Evolutionary conservation across 2,113 vertebrate genomes (phyloP).

Genomic region (Leptobrachium ailaonicum): DNA sequence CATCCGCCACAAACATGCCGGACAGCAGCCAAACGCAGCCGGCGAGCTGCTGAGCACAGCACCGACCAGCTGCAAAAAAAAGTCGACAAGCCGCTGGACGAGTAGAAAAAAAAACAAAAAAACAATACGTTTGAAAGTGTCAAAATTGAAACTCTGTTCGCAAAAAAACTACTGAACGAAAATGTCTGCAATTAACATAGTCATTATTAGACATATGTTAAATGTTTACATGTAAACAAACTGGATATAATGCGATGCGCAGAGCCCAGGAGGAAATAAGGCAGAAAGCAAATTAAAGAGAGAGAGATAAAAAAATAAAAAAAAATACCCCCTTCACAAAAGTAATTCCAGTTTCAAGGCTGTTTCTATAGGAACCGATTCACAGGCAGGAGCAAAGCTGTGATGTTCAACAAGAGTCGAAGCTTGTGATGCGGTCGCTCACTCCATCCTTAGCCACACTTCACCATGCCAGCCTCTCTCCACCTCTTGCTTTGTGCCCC

Average conservation of each 20-base stretch:
- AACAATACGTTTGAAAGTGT: no score
- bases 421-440: conserved; percentile 22
- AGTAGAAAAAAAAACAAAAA: no score
- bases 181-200: no score
- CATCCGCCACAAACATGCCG: no score
- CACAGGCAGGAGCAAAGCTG: conserved; percentile 26
- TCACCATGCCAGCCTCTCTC: conserved; percentile 3
- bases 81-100: no score
- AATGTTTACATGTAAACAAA: conserved; percentile 9
- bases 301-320: conserved; percentile 21
- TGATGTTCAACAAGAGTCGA: conserved; percentile 32
- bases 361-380: conserved; percentile 50
- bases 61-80: no score
- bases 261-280: conserved; percentile 32
- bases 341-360: conserved; percentile 44
- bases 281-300: conserved; percentile 36
- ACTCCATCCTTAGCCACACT: not conserved
- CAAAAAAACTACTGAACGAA: no score
- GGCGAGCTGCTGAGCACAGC: no score
- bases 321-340: conserved; percentile 33
- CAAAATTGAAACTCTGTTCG: no score
- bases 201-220: not conserved
- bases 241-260: conserved; percentile 10
- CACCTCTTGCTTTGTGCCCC: conserved; percentile 1
- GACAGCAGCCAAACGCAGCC: no score